phyloP scores from a whole-genome alignment of 2,113 vertebrate genomes.

The Varanus komodoensis region DNA sequence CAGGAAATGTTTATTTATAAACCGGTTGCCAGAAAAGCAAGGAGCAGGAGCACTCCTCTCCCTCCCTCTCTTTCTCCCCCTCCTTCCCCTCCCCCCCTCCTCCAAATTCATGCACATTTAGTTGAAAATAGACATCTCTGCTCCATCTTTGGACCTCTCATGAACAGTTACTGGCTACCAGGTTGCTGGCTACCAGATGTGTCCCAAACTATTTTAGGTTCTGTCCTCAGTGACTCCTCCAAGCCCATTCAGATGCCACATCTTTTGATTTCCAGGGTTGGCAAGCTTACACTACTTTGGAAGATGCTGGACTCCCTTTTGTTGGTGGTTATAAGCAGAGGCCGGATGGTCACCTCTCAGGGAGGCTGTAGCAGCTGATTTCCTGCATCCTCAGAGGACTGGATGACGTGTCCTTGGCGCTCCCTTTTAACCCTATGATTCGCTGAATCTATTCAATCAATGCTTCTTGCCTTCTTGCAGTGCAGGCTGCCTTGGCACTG shows the following conservation, averaged over 20 bases:
- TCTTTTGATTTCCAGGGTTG: neutral
- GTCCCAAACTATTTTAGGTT: neutral
- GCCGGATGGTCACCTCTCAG: neutral
- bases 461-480: neutral
- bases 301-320: neutral
- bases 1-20: too few relatives aligned
- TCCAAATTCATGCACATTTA: too few relatives aligned
- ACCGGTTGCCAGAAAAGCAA: too few relatives aligned
- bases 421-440: neutral
- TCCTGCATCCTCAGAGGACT: too few relatives aligned
- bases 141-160: neutral
- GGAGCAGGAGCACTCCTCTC: too few relatives aligned
- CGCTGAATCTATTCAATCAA: neutral
- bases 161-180: neutral
- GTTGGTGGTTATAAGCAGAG: neutral
- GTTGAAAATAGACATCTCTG: too few relatives aligned
- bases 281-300: neutral
- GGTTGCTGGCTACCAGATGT: neutral
- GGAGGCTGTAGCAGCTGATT: too few relatives aligned
- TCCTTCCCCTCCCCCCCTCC: too few relatives aligned
- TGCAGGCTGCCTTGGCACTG: constrained; percentile 25
- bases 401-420: too few relatives aligned
- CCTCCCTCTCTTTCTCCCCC: too few relatives aligned
- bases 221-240: too few relatives aligned
- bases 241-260: too few relatives aligned